Evolutionary conservation across 2,888 invertebrate species (phyloP).

Genomic region (Torymus aiolomorphi): DNA sequence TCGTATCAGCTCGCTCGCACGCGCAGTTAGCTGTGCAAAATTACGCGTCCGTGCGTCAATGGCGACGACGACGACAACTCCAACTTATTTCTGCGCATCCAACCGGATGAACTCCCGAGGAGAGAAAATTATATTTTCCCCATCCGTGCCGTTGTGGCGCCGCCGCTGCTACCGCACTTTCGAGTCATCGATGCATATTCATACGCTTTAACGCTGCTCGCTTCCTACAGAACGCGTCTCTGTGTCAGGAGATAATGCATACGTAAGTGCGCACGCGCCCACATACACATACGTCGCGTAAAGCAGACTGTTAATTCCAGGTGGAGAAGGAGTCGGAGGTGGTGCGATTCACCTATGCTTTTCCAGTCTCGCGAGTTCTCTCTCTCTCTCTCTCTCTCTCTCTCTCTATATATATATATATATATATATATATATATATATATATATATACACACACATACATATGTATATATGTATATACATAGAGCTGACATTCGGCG

Average conservation of each 20-base stretch:
- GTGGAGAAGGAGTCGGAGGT: slow-evolving; percentile 12
- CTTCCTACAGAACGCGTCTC: too few species aligned
- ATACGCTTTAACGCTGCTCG: slow-evolving; percentile 65
- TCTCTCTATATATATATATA: too few species aligned
- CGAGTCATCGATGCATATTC: slow-evolving; percentile 70
- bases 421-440: too few species aligned
- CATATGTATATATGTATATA: not conserved
- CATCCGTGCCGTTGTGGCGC: not conserved
- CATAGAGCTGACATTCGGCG: slow-evolving; percentile 44
- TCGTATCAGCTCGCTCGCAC: too few species aligned
- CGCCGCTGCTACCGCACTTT: slow-evolving; percentile 45
- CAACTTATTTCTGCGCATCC: slow-evolving; percentile 21
- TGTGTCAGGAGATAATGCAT: slow-evolving; percentile 2
- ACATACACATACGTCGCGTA: slow-evolving; percentile 3
- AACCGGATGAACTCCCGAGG: slow-evolving; percentile 63
- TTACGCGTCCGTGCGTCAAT: too few species aligned
- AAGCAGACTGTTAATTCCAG: slow-evolving; percentile 50
- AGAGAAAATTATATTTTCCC: slow-evolving; percentile 65
- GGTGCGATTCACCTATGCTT: not conserved
- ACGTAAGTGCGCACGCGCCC: not conserved
- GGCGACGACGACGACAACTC: not conserved
- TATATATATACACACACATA: too few species aligned
- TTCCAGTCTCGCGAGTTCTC: too few species aligned
- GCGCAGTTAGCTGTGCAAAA: too few species aligned
- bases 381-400: too few species aligned